Conservation (phyloP, 2,797 vertebrate genomes). For the Gila robusta region DNA sequence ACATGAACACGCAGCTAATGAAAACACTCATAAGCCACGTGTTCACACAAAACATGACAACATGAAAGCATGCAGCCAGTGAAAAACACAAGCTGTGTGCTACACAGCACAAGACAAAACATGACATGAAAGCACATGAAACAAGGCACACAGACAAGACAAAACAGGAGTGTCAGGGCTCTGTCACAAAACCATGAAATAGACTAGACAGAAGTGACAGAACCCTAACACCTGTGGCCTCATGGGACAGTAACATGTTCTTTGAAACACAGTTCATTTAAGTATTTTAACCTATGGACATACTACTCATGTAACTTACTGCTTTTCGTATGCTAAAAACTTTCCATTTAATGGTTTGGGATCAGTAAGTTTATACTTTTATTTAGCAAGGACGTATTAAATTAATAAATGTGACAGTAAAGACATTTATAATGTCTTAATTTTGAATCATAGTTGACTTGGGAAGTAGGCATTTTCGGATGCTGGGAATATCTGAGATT, state of each 20-base stretch:
- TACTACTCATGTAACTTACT: neutral
- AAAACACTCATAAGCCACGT: too few relatives aligned
- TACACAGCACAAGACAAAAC: too few relatives aligned
- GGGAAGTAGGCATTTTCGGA: neutral
- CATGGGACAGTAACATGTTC: neutral
- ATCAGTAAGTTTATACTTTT: neutral
- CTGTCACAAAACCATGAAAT: too few relatives aligned
- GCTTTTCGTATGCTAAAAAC: neutral
- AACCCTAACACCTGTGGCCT: neutral
- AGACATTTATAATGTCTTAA: neutral
- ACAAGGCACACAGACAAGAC: too few relatives aligned
- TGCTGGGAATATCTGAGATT: neutral
- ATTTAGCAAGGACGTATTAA: neutral
- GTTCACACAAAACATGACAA: too few relatives aligned
- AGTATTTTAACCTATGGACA: neutral
- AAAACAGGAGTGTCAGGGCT: too few relatives aligned
- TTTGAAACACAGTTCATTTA: neutral
- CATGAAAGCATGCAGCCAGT: too few relatives aligned
- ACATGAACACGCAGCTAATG: too few relatives aligned
- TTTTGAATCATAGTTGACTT: neutral
- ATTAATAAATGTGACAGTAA: neutral
- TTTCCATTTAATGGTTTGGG: neutral
- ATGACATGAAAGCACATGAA: too few relatives aligned
- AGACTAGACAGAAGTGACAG: too few relatives aligned
- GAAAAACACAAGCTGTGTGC: too few relatives aligned